Evolutionary conservation across 2,888 invertebrate species (phyloP).

Genomic region (Harpagoxenus sublaevis): DNA sequence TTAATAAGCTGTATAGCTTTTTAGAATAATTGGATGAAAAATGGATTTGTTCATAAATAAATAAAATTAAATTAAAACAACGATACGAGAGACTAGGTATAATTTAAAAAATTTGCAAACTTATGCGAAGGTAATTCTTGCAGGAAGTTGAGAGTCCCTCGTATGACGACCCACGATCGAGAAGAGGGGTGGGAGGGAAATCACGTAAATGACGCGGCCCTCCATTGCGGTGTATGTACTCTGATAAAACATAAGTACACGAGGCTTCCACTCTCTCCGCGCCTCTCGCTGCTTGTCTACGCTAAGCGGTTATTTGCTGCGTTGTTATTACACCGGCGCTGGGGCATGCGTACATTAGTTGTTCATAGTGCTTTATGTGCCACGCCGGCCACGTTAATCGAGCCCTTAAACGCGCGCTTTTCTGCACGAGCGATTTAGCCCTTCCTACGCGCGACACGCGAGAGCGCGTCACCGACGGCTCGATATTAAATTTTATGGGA

Average conservation of each 20-base stretch:
- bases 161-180: constrained; percentile 34
- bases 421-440: constrained; percentile 62
- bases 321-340: constrained; percentile 67
- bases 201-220: constrained; percentile 61
- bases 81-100: background rate
- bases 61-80: background rate
- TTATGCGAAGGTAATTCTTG: constrained; percentile 11
- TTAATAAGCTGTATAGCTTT: background rate
- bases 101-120: background rate
- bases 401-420: constrained; percentile 69
- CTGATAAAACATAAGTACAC: constrained; percentile 73
- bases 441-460: constrained; percentile 18
- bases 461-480: constrained; percentile 11
- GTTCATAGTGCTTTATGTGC: constrained; percentile 65
- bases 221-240: constrained; percentile 54
- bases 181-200: constrained; percentile 62
- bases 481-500: constrained; percentile 20
- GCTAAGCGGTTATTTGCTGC: constrained; percentile 73
- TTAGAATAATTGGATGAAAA: background rate
- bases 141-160: constrained; percentile 49
- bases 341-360: constrained; percentile 69
- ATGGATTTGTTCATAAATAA: background rate
- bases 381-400: constrained; percentile 71
- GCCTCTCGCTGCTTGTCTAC: constrained; percentile 53
- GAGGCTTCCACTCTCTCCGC: constrained; percentile 14